Conservation (phyloP, 2,113 vertebrate species). For the Chionomys nivalis region DNA sequence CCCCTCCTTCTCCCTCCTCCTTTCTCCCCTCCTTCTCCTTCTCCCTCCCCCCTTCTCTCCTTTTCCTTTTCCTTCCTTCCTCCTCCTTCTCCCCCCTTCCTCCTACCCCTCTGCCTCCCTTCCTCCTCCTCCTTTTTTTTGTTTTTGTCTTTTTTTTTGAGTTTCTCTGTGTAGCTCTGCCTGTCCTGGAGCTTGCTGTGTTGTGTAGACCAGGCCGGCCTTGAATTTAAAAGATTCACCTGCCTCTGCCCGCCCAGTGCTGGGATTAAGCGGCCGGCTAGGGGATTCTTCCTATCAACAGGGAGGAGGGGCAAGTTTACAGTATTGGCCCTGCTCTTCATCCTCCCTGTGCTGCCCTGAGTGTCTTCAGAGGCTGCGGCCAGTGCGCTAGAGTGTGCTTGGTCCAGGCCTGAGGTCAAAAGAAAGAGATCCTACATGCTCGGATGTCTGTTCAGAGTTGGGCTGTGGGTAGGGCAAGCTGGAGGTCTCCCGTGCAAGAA, state of each 20-base stretch:
- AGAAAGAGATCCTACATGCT: background rate
- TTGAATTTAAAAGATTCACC: background rate
- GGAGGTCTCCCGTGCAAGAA: background rate
- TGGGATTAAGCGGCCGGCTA: background rate
- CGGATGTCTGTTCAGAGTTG: background rate
- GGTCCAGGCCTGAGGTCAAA: background rate
- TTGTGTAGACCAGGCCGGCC: background rate
- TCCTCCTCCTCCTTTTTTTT: no score
- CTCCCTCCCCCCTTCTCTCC: no score
- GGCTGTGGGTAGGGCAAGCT: background rate
- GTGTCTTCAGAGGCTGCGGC: background rate
- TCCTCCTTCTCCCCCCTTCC: no score
- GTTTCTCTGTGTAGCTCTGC: no score
- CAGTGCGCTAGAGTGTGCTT: background rate
- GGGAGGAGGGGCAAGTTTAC: background rate
- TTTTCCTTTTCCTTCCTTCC: no score
- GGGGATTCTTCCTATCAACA: background rate
- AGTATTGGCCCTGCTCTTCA: background rate
- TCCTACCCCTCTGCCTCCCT: no score
- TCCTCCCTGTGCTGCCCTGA: background rate
- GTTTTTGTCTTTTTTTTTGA: no score
- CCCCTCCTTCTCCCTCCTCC: no score
- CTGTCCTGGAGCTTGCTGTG: background rate
- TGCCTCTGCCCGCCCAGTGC: background rate
- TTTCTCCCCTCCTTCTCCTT: no score